These are phyloP conservation scores for Eira barbara DNA, from an alignment of 2,113 vertebrate genomes.

Conservation along the genomic window DNA sequence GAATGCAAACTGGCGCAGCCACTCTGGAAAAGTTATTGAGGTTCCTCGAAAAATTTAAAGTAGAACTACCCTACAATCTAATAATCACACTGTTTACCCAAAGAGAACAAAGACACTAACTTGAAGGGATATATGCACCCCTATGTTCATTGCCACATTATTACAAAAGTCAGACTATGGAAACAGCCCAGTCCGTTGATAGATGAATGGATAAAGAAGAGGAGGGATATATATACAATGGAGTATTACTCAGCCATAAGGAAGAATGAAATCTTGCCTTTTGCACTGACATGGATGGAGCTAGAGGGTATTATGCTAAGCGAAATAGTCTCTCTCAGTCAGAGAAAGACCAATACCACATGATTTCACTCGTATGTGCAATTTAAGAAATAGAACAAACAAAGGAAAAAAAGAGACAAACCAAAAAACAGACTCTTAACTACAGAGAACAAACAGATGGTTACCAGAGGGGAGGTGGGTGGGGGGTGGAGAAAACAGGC, in stretches of 20 bases:
- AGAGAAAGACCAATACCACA: neutral
- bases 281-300: neutral
- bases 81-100: neutral
- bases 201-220: neutral
- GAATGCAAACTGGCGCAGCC: neutral
- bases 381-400: neutral
- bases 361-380: neutral
- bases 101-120: neutral
- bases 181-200: neutral
- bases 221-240: neutral
- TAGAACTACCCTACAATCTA: neutral
- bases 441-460: neutral
- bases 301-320: neutral
- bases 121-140: neutral
- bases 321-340: neutral
- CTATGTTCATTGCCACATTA: neutral
- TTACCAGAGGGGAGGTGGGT: neutral
- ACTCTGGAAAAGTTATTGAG: neutral
- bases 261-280: neutral
- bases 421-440: neutral
- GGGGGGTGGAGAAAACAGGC: neutral
- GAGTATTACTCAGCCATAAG: neutral
- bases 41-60: neutral
- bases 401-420: neutral
- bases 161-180: neutral